Evolutionary conservation across 1,140 invertebrate species (phyloP), one percentile per base, ranked within the genome.

Genomic region (Dendroctonus valens): DNA sequence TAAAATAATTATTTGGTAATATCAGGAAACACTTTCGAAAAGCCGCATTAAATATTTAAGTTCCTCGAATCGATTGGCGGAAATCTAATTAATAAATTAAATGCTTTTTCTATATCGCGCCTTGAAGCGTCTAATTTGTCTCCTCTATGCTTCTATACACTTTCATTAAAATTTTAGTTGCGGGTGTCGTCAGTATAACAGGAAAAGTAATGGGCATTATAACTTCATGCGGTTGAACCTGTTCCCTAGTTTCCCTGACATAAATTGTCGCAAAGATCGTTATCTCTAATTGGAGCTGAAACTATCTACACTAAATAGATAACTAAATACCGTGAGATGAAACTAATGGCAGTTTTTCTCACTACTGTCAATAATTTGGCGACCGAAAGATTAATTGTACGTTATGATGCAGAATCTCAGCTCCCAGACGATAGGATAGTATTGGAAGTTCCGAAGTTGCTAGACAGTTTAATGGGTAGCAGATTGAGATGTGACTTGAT

Each of bases 161-260:
- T 59, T 59, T 59, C 57, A 57, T 41, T 39, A 41, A 57, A 57
- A 39, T 39, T 57, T 39, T 41, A 57, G 11, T 26, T 59, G 38
- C 26, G 8, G 53, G 37, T 41, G 38, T 41, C 53, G 50, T 52
- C 53, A 55, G 37, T 55, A 55, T 40, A 41, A 26, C 41, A n/a
- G 50, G 50, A 55, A 55, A 55, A 55, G 37, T 55, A 55, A 55
- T 55, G 53, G 53, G 53, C 53, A 55, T 55, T 55, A 40, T 55
- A 55, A 55, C 38, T 55, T 41, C 39, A 40, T 55, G 53, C 53
- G 53, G 53, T 55, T 55, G 37, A 55, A 55, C 53, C 53, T 41
- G 38, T 55, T 55, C 53, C 38, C 39, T 55, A 41, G 7, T 40
- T 41, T 41, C 37, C 53, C 53, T 55, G 53, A 55, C 53, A 55